Conservation (phyloP, 2,888 invertebrate genomes). For the Drosophila affinis region DNA sequence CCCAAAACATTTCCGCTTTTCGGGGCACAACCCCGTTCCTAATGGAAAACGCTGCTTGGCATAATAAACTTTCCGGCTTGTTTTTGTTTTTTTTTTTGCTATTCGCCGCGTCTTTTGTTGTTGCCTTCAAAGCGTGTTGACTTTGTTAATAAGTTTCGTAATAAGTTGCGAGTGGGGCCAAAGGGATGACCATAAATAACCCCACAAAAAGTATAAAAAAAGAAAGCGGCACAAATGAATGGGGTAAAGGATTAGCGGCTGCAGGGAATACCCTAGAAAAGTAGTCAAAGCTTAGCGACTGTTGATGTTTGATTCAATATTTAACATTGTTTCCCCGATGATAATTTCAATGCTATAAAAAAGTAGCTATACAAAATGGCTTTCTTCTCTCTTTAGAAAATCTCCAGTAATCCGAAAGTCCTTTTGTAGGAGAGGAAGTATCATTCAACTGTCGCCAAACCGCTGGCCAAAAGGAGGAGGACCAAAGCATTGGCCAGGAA, state of each 20-base stretch:
- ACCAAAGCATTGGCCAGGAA: slow-evolving; percentile 6
- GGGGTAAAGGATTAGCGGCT: slow-evolving; percentile 26
- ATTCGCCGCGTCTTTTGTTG: slow-evolving; percentile 26
- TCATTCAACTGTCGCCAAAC: slow-evolving; percentile 42
- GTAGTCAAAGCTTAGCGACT: neutral
- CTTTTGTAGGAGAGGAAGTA: slow-evolving; percentile 24
- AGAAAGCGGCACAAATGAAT: slow-evolving; percentile 37
- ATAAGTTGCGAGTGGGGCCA: slow-evolving; percentile 60
- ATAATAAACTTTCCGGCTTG: slow-evolving; percentile 66
- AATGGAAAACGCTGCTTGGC: slow-evolving; percentile 69
- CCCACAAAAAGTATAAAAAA: slow-evolving; percentile 39
- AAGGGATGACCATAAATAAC: slow-evolving; percentile 61
- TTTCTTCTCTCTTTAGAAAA: neutral
- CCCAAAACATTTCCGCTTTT: slow-evolving; percentile 70
- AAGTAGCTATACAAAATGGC: neutral
- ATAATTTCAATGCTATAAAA: neutral
- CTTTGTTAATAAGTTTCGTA: slow-evolving; percentile 79
- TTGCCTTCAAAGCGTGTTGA: slow-evolving; percentile 63
- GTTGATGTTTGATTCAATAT: neutral
- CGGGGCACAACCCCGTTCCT: slow-evolving; percentile 23
- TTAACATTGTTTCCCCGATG: neutral
- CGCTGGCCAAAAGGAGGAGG: slow-evolving; percentile 27
- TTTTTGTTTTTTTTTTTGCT: slow-evolving; percentile 9
- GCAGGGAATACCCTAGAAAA: slow-evolving; percentile 10
- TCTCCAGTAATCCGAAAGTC: neutral